Percentiles rank a stretch among this genome's conserved stretches.
These are phyloP conservation scores for Hyperoplus lanceolatus DNA, from an alignment of 2,797 vertebrate genomes.

Conservation along the genomic window DNA sequence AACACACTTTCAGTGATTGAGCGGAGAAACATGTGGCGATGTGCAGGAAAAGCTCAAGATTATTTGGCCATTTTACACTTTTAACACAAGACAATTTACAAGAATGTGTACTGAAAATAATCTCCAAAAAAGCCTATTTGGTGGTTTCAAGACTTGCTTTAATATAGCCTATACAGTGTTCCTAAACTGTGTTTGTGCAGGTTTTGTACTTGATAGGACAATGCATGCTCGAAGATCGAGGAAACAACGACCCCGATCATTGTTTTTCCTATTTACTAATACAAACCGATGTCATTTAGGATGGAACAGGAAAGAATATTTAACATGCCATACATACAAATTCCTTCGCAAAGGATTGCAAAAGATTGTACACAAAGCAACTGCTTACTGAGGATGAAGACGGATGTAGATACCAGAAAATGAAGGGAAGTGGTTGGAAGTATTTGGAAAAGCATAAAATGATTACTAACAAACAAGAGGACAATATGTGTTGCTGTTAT, in stretches of 20 bases:
- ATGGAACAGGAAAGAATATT: background rate
- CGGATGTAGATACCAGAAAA: background rate
- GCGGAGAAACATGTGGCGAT: conserved; percentile 4
- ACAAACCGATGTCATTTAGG: background rate
- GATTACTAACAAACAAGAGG: background rate
- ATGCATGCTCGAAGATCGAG: background rate
- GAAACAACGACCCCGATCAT: background rate
- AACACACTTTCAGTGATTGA: conserved; percentile 1
- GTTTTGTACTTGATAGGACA: background rate
- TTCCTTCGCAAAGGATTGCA: background rate
- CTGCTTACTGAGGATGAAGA: background rate
- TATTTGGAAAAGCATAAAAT: background rate
- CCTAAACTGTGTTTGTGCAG: background rate
- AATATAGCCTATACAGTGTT: background rate
- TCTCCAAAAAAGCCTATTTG: background rate
- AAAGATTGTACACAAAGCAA: background rate
- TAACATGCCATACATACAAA: background rate
- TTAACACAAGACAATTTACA: conserved; percentile 4
- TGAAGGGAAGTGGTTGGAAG: background rate
- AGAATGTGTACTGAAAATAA: background rate
- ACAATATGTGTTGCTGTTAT: background rate
- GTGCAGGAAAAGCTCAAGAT: background rate
- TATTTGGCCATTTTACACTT: conserved; percentile 3
- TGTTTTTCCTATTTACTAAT: background rate
- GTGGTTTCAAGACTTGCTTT: background rate